phyloP scores from a whole-genome alignment of 2,113 vertebrate species.

The Phaethon lepturus region DNA sequence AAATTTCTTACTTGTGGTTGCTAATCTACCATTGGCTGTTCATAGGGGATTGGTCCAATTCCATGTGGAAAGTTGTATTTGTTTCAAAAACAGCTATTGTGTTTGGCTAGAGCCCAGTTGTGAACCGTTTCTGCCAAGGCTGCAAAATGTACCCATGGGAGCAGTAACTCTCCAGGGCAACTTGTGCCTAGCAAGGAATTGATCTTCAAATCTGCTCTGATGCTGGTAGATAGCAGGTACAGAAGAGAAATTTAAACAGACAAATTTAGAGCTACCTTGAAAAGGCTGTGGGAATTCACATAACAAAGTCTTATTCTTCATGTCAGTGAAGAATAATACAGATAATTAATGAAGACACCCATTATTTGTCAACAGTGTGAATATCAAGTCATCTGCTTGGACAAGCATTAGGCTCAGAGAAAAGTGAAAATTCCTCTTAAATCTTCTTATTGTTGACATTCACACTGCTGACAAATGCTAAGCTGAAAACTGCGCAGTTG shows the following conservation, averaged over 20 bases:
- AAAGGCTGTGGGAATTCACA: background rate
- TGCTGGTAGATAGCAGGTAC: background rate
- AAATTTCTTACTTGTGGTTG: background rate
- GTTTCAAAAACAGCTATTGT: background rate
- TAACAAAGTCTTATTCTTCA: background rate
- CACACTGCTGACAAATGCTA: background rate
- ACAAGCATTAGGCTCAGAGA: conserved; percentile 3
- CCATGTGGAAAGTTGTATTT: background rate
- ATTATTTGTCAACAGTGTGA: conserved; percentile 16
- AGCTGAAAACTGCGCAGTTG: conserved; percentile 13
- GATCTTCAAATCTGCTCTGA: background rate
- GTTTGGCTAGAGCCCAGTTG: background rate
- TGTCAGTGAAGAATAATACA: background rate
- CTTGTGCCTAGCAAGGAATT: background rate
- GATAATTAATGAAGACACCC: background rate
- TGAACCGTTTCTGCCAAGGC: background rate
- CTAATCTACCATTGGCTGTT: background rate
- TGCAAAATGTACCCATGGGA: background rate
- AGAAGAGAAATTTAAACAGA: background rate
- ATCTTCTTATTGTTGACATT: conserved; percentile 31
- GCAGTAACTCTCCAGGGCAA: background rate
- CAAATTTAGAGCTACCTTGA: background rate
- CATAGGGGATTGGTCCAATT: background rate
- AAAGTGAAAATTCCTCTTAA: conserved; percentile 9
- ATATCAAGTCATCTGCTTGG: background rate